Base-by-base conservation (phyloP, 2,113 vertebrate species). In the Excalfactoria chinensis region DNA sequence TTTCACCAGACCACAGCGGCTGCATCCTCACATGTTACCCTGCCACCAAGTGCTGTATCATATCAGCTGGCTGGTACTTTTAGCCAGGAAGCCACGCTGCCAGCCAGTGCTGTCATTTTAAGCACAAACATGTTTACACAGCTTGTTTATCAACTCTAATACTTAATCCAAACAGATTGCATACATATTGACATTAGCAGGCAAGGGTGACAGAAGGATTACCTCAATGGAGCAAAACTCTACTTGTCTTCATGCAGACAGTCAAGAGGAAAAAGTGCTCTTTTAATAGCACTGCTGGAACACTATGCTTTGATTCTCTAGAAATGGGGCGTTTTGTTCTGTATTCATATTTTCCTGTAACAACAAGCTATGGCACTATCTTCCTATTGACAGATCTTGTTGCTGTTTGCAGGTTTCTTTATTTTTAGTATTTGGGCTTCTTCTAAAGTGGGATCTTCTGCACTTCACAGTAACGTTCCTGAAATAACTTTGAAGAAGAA, bases 401-500 rank as follows among this genome's bases (percentile, higher is more conserved):
- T 41, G 25, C 40, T 86, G 44, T 56, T 66, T 63, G 37, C 66
- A 25, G 34, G 44, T 30, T 77, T 60, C 43, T 81, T 49, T 75
- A 44, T 46, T 51, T 46, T 30, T 48, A 28, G 23, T 34, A 49
- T 89, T 66, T 92, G 40, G 26, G 43, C 74, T 86, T 92, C 90
- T 79, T 94, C 88, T 94, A 68, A 91, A 94, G 75, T 28, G 60
- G 25, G 73, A 93, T 83, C 80, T 88, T 76, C 59, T 72, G 84
- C 73, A 94, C 77, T 95, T 96, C 84, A 73, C 83, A 82, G n/a
- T 41, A 88, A 84, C 74, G 67, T 97, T 97, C 97, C 96, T 97
- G 94, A 98, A 97, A 98, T 97, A 98, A 97, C 97, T 97, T 78
- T 81, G 71, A 88, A 93, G 68, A 73, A 25, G 87, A 94, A 97